Base-by-base conservation (phyloP, 2,797 vertebrate species). In the Aeoliscus strigatus region DNA sequence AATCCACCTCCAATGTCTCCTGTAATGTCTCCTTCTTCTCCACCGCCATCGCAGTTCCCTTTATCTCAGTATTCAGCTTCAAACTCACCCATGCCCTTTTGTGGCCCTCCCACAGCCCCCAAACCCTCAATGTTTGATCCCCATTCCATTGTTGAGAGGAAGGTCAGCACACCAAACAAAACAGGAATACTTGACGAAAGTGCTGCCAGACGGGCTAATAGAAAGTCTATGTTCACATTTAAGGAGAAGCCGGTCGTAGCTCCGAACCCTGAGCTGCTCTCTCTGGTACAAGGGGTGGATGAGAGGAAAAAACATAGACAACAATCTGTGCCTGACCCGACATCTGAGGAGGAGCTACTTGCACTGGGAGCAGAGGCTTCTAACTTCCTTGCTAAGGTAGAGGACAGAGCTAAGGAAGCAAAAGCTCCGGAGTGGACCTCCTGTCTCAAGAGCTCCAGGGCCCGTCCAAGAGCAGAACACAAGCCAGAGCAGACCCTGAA, bases 201-300 rank as follows among this genome's bases (percentile, higher is more conserved):
- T 0, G 78, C 85, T 3, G 79, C 79, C 8, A 90, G 77, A 8
- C 75, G 92, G 48, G 69, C 66, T 4, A 68, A 54, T 59, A 90
- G 83, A 26, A 99, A 95, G 60, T 84, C 94, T 16, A 98, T 99
- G 96, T 99, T 99, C 88, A 99, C 96, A 1, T 99, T 99, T 1
- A 91, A 97, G 25, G 94, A 99, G 81, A 97, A 97, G 70, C 84
- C 88, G 0, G 92, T 94, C 51, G 66, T 97, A 33, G 79, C 92
- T 24, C 96, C 96, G 0, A 99, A 97, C 66, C 96, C 96, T 0
- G 96, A 96, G 56, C 88, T 99, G 42, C 84, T 99, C 52, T 92
- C 93, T 30, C 75, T 99, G 73, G 96, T 98, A 3, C 95, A 97
- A 74, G 94, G 91, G 0, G 86, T 64, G 0, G 96, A 99, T 52